These are phyloP conservation scores for Phyllostomus discolor DNA, from an alignment of 2,113 vertebrate species.

Conservation along the genomic window DNA sequence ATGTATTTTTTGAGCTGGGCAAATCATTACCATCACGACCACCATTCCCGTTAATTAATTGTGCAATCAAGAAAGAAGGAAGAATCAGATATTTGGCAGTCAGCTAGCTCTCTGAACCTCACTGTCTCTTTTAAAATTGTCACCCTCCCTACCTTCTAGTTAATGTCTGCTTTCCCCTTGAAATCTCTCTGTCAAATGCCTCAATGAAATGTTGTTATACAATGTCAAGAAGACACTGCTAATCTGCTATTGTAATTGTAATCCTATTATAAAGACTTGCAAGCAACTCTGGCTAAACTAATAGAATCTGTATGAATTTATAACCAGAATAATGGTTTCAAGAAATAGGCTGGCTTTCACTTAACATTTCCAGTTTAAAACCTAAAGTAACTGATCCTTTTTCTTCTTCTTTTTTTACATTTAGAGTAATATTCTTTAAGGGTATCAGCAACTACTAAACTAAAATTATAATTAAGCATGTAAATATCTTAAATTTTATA, in stretches of 20 bases:
- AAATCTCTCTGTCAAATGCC: conserved; percentile 6
- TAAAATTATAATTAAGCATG: neutral
- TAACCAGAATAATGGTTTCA: neutral
- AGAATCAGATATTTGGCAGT: neutral
- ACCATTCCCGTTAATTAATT: neutral
- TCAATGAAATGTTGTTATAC: neutral
- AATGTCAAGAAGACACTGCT: neutral
- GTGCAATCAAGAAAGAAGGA: neutral
- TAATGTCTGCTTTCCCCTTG: neutral
- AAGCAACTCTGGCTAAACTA: neutral
- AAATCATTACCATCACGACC: neutral
- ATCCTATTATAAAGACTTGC: neutral
- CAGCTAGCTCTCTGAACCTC: neutral
- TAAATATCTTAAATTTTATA: conserved; percentile 27
- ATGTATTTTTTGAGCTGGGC: neutral
- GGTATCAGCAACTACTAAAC: neutral
- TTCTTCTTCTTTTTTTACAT: neutral
- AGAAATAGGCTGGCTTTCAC: neutral
- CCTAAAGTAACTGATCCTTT: neutral
- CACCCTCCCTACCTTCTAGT: neutral
- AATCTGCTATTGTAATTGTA: neutral
- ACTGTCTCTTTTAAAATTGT: neutral
- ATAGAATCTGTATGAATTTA: neutral
- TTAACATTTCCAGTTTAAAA: neutral
- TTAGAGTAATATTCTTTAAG: neutral